Percentiles rank a stretch among this genome's conserved stretches.
These are phyloP conservation scores for Cybosia mesomella DNA, from an alignment of 2,888 invertebrate genomes.

Conservation along the genomic window DNA sequence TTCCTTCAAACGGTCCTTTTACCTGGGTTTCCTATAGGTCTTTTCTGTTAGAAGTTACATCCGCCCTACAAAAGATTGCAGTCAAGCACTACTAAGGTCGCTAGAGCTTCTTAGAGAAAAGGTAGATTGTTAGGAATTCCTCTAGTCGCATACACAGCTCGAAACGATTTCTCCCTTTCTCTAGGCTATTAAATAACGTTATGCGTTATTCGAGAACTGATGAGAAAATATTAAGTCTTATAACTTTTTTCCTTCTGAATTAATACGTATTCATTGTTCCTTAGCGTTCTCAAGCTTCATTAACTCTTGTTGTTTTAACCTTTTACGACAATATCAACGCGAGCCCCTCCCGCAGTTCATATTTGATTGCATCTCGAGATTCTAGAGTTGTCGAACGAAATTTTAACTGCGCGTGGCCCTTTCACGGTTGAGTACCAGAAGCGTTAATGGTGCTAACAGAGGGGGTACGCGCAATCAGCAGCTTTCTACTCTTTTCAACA, in stretches of 20 bases:
- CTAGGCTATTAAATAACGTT: background rate
- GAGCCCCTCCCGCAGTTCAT: constrained; percentile 33
- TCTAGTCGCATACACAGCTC: too few species aligned
- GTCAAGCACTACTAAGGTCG: background rate
- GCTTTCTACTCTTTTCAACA: constrained; percentile 73
- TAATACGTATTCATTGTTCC: background rate
- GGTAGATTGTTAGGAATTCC: too few species aligned
- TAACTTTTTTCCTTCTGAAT: background rate
- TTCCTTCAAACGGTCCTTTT: background rate
- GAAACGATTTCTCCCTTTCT: background rate
- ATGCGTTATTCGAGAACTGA: background rate
- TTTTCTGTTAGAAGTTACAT: background rate
- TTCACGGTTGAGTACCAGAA: constrained; percentile 69
- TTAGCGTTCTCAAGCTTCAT: constrained; percentile 13
- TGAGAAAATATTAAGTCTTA: background rate
- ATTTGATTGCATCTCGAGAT: constrained; percentile 48
- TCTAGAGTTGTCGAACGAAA: constrained; percentile 46
- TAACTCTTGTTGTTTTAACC: constrained; percentile 18
- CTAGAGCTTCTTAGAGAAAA: background rate
- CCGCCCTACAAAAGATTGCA: background rate
- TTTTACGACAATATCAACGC: constrained; percentile 24
- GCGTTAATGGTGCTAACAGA: constrained; percentile 78
- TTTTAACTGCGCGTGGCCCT: constrained; percentile 57
- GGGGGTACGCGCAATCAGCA: constrained; percentile 63
- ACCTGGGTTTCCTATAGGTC: too few species aligned